A percentile compares a stretch with the other conserved stretches of the same genome.
phyloP scores from a whole-genome alignment of 2,797 vertebrate genomes.

The Lerista edwardsae region DNA sequence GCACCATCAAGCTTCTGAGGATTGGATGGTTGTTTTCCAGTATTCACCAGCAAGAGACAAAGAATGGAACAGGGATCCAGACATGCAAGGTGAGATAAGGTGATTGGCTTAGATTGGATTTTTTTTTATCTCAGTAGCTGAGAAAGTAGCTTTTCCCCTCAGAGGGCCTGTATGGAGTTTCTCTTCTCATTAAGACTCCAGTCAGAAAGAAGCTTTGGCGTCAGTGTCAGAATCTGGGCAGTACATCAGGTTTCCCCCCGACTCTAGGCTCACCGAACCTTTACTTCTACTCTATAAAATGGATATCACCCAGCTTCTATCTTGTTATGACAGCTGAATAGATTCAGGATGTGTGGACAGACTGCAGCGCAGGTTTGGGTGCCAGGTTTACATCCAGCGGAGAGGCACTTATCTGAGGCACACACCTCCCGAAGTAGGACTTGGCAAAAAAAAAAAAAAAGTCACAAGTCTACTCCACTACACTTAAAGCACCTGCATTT shows the following conservation, averaged over 20 bases:
- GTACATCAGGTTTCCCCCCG: constrained; percentile 14
- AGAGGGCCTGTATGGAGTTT: background rate
- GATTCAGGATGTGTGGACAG: background rate
- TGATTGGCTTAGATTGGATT: background rate
- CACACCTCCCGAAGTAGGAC: background rate
- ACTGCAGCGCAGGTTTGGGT: background rate
- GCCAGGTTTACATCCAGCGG: background rate
- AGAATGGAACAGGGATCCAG: background rate
- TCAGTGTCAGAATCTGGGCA: constrained; percentile 28
- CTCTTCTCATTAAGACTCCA: constrained; percentile 17
- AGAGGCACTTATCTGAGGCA: background rate
- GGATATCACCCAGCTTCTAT: background rate
- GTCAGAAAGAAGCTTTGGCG: constrained; percentile 9
- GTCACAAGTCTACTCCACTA: background rate
- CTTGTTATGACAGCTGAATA: constrained; percentile 15
- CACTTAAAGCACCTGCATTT: background rate
- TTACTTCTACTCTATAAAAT: background rate
- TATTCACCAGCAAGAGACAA: background rate
- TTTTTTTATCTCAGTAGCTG: background rate
- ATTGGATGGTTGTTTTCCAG: background rate
- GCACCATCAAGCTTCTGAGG: background rate
- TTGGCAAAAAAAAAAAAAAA: too few relatives aligned
- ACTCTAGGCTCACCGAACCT: background rate
- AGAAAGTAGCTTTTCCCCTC: background rate
- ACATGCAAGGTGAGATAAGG: background rate